Evolutionary conservation across 2,113 vertebrate species (phyloP).

Genomic region (Xiphophorus couchianus): DNA sequence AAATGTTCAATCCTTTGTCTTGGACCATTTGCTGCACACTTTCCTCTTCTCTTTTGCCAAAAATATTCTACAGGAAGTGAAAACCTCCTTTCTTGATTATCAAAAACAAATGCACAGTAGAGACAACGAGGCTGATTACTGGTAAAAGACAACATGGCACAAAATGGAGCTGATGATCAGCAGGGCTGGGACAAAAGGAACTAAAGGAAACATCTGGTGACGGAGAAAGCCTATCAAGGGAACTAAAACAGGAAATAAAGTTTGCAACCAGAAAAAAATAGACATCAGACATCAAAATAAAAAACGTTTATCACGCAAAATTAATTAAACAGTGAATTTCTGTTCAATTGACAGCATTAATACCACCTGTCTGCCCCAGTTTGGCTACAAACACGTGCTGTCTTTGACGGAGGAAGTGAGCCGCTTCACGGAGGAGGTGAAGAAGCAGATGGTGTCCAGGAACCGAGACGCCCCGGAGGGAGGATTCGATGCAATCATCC

Average conservation of each 20-base stretch:
- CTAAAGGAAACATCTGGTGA: not conserved
- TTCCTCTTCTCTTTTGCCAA: too few relatives aligned
- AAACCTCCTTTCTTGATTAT: too few relatives aligned
- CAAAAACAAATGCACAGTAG: too few relatives aligned
- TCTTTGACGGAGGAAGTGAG: constrained; percentile 90
- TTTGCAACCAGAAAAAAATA: not conserved
- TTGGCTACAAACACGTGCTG: constrained; percentile 95
- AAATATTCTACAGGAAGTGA: too few relatives aligned
- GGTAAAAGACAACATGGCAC: not conserved
- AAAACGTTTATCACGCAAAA: not conserved
- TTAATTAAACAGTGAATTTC: constrained; percentile 4
- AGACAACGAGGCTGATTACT: not conserved
- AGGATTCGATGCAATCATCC: constrained; percentile 97
- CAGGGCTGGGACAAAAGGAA: not conserved
- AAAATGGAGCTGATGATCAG: not conserved
- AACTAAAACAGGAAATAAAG: not conserved
- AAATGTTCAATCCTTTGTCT: too few relatives aligned
- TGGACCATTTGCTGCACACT: too few relatives aligned
- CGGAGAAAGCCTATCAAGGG: not conserved
- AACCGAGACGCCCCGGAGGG: constrained; percentile 95
- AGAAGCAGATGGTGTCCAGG: constrained; percentile 91
- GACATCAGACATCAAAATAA: not conserved
- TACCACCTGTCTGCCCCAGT: constrained; percentile 89
- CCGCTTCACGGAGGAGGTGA: constrained; percentile 95
- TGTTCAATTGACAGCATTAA: constrained; percentile 76